phyloP scores from a whole-genome alignment of 2,797 vertebrate genomes.

The Catamblyrhynchus diadema region DNA sequence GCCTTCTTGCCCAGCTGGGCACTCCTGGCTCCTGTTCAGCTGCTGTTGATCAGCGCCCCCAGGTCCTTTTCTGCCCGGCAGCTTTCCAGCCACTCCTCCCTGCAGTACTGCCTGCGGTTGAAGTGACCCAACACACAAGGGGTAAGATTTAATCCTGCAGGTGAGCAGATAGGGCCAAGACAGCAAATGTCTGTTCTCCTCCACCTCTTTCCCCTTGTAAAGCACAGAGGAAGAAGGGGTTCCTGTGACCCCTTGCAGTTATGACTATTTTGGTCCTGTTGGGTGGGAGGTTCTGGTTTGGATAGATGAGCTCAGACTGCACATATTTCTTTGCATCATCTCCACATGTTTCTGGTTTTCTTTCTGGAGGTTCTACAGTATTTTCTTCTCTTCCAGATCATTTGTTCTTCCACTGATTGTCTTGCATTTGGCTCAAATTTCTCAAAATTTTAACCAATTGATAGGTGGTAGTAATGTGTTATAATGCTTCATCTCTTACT shows the following conservation, averaged over 20 bases:
- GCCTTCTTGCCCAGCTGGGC: neutral
- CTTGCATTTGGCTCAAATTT: neutral
- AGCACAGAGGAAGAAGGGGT: neutral
- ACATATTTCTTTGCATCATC: neutral
- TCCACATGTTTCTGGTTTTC: neutral
- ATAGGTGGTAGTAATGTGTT: neutral
- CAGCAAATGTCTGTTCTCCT: neutral
- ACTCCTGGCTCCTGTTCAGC: neutral
- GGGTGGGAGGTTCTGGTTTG: neutral
- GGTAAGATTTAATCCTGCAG: neutral
- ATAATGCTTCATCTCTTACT: neutral
- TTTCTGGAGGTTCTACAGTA: neutral
- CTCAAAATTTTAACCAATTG: neutral
- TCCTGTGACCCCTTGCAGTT: neutral
- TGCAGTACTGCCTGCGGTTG: fast-evolving
- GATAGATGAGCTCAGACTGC: neutral
- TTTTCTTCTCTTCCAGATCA: neutral
- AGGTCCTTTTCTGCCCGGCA: neutral
- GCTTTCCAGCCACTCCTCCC: neutral
- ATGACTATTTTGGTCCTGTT: neutral
- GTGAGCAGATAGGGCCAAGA: neutral
- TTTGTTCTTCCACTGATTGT: neutral
- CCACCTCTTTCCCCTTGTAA: neutral
- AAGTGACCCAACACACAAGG: neutral
- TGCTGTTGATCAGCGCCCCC: neutral